A percentile compares a stretch with the other conserved stretches of the same genome.
phyloP scores from a whole-genome alignment of 2,113 vertebrate species.

The Neomonachus schauinslandi region DNA sequence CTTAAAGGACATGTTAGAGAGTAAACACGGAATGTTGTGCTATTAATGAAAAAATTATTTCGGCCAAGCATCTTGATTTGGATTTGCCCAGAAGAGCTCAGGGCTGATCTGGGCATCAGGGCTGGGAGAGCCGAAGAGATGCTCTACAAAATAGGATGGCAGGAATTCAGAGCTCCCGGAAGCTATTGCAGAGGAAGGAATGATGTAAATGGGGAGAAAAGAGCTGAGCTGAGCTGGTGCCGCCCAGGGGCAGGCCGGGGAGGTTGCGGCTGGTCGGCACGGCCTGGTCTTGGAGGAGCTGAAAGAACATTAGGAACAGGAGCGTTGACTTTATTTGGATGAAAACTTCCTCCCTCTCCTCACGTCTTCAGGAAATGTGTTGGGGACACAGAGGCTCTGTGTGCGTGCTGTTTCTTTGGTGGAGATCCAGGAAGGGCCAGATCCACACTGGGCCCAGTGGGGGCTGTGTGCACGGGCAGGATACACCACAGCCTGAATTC shows the following conservation, averaged over 20 bases:
- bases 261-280: rapidly evolving
- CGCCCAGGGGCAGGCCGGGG: neutral
- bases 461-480: neutral
- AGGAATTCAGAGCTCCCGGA: neutral
- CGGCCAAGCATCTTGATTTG: neutral
- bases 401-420: neutral
- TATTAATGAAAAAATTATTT: neutral
- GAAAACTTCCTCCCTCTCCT: neutral
- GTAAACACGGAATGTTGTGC: neutral
- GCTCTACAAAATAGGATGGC: neutral
- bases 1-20: neutral
- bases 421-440: neutral
- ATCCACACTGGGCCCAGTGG: neutral
- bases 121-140: too few species aligned
- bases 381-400: neutral
- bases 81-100: neutral
- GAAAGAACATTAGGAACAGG: neutral
- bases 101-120: neutral
- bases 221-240: neutral
- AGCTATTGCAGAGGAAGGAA: neutral
- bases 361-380: neutral
- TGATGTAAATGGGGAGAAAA: neutral
- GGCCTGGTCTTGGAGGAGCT: neutral
- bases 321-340: neutral
- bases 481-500: neutral